Evolutionary conservation across 92 coral and sea anemone genomes (phyloP).

Genomic region (Parazoanthus swiftii): DNA sequence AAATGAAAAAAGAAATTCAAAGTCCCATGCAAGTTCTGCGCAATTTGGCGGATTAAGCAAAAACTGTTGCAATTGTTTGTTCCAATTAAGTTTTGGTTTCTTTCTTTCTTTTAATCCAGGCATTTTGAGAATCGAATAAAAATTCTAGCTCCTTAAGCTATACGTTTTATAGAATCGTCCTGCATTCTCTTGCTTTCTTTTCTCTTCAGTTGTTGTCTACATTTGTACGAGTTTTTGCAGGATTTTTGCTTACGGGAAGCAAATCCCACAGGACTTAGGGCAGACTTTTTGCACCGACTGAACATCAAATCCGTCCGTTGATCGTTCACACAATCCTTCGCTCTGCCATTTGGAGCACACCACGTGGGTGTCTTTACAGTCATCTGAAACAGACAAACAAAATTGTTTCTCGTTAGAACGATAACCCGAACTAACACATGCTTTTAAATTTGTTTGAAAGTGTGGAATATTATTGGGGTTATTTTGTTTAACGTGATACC

Average conservation of each 20-base stretch:
- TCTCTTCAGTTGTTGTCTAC: neutral
- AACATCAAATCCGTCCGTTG: constrained; percentile 60
- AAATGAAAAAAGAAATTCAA: no score
- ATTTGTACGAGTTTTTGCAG: neutral
- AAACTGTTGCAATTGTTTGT: no score
- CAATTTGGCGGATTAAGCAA: no score
- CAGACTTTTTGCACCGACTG: constrained; percentile 83
- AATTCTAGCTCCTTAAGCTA: neutral
- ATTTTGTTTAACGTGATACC: no score
- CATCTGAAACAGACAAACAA: constrained; percentile 19
- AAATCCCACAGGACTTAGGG: constrained; percentile 70
- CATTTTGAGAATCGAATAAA: neutral
- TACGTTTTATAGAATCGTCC: neutral
- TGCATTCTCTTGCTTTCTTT: neutral
- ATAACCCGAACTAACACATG: neutral
- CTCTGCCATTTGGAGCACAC: constrained; percentile 67
- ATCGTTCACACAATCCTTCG: constrained; percentile 60
- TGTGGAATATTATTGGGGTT: no score
- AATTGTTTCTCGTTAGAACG: neutral
- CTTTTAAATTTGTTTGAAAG: neutral
- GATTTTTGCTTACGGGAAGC: constrained; percentile 37
- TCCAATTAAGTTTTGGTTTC: neutral
- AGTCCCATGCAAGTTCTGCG: no score
- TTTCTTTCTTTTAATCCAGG: neutral
- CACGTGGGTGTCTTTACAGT: constrained; percentile 72